Evolutionary conservation across 2,113 vertebrate species (phyloP).

Genomic region (Pseudonaja textilis): DNA sequence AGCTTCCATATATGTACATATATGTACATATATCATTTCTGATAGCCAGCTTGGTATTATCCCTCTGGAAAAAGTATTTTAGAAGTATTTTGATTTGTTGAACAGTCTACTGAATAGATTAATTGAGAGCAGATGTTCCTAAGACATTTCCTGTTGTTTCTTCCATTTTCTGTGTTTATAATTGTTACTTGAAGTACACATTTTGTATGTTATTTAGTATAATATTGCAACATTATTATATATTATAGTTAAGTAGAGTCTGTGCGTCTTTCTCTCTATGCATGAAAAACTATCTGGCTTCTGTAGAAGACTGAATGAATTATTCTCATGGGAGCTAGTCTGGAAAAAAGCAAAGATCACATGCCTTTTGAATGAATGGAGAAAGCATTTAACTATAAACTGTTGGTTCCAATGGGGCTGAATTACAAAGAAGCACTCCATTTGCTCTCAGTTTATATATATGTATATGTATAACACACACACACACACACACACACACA

Average conservation of each 20-base stretch:
- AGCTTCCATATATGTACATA: too few relatives aligned
- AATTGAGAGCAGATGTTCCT: background rate
- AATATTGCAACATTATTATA: background rate
- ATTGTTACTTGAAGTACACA: background rate
- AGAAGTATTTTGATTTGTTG: background rate
- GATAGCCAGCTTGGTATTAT: background rate
- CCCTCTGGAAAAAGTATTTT: background rate
- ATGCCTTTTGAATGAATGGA: background rate
- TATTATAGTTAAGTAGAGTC: background rate
- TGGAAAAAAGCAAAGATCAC: background rate
- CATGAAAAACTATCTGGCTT: background rate
- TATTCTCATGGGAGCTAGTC: background rate
- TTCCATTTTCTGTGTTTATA: background rate
- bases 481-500: too few relatives aligned
- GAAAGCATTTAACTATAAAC: background rate
- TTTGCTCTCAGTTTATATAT: background rate
- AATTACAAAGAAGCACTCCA: background rate
- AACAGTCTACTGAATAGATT: background rate
- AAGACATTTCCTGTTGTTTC: background rate
- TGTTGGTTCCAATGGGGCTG: background rate
- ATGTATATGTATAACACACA: too few relatives aligned
- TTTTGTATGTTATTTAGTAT: background rate
- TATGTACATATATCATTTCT: background rate
- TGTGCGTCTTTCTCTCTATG: background rate
- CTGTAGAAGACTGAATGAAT: background rate